Base-by-base conservation (phyloP, 2,113 vertebrate species). In the Leucosticte australis region DNA sequence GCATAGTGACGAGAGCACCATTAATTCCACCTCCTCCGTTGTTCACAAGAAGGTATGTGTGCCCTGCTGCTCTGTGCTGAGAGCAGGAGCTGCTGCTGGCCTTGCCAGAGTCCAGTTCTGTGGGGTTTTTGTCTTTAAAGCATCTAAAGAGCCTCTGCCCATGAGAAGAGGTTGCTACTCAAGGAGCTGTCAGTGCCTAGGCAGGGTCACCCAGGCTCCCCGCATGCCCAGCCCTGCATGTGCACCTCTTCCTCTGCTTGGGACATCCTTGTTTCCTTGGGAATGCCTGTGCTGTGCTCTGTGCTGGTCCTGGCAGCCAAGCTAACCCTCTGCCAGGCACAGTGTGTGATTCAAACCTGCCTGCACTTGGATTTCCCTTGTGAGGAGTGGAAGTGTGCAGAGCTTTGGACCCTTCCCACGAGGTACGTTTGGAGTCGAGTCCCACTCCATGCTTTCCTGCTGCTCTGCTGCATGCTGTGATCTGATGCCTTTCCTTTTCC, bases 11-110 rank as follows among this genome's bases (percentile, higher is more conserved):
- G 98, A 99, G 95, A 98, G 98, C 98, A 98, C 98, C 63, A 93
- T 98, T 88, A 98, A 99, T 95, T 98, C 98, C 87, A 95, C 90
- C 74, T 96, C 98, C 96, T 98, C 99, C 70, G 76, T 98, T 20
- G 98, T 98, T 77, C 97, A 97, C 91, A 99, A 98, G 98, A 99
- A 99, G 99, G 99, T 99, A 97, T 65, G 98, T 96, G 84, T 70
- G 74, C 75, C 75, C 74, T 13, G 31, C 83, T 87, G 65, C 89
- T 82, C 92, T 76, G 53, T 73, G 83, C 89, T 76, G n/a, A 80
- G 71, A 70, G 78, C 85, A 77, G 83, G 79, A 89, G 76, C 83
- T 95, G 91, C 82, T 85, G 74, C 55, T 2, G 31, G 49, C 41
- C 88, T 94, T 71, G 69, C 73, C 73, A 67, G 35, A 57, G 27